These are phyloP conservation scores for Calonectris borealis DNA, from an alignment of 2,113 vertebrate genomes.

Conservation along the genomic window DNA sequence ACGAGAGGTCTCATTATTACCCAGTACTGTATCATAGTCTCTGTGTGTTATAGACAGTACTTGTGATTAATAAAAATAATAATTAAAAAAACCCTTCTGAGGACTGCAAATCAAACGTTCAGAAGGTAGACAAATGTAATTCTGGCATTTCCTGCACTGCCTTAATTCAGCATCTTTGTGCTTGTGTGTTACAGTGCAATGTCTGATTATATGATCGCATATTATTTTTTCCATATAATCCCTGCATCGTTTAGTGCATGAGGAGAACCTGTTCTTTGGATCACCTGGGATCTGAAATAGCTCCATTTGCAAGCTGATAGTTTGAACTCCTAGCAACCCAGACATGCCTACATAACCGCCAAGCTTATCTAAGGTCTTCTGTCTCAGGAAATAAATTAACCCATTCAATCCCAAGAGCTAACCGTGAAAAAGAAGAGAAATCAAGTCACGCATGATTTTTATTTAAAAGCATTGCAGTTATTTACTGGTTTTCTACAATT, in stretches of 20 bases:
- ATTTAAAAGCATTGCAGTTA: background rate
- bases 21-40: background rate
- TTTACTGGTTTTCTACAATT: background rate
- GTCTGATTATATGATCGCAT: background rate
- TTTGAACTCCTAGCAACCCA: conserved; percentile 58
- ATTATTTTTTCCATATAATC: background rate
- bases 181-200: background rate
- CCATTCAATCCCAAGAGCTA: background rate
- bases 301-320: conserved; percentile 55
- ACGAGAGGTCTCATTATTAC: background rate
- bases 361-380: conserved; percentile 46
- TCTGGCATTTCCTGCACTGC: background rate
- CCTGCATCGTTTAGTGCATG: background rate
- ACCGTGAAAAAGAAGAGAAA: background rate
- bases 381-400: conserved; percentile 48
- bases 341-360: conserved; percentile 43
- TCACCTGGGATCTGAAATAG: conserved; percentile 62
- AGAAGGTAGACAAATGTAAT: background rate
- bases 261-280: conserved; percentile 46
- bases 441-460: background rate
- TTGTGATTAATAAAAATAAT: background rate
- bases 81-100: background rate
- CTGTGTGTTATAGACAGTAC: background rate
- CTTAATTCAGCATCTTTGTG: background rate
- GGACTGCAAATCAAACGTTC: background rate